Conservation (phyloP, 2,888 invertebrate species). For the Sylvicola cinctus region DNA sequence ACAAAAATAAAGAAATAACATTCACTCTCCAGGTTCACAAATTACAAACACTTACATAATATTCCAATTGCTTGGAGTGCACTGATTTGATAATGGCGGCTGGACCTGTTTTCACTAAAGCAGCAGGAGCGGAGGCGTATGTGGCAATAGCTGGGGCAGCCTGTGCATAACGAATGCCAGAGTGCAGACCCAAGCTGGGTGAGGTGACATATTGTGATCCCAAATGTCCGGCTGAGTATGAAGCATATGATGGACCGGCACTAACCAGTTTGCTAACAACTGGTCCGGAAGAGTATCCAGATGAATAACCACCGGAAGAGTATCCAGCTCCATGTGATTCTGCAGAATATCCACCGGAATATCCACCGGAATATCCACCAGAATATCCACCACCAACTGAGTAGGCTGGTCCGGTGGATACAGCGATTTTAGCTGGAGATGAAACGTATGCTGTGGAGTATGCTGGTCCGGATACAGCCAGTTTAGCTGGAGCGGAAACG, state of each 20-base stretch:
- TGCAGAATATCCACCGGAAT: constrained; percentile 11
- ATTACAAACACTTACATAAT: constrained; percentile 32
- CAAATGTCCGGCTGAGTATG: constrained; percentile 5
- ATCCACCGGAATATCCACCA: too few species aligned
- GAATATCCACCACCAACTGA: too few species aligned
- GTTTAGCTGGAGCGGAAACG: constrained; percentile 7
- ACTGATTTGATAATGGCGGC: constrained; percentile 29
- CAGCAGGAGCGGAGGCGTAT: constrained; percentile 22
- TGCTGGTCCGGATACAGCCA: constrained; percentile 5
- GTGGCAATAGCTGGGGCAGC: constrained; percentile 17
- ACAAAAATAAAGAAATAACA: background rate
- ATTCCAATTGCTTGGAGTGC: constrained; percentile 37
- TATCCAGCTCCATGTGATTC: constrained; percentile 26
- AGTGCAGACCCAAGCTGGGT: too few species aligned
- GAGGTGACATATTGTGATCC: too few species aligned
- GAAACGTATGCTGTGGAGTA: constrained; percentile 7
- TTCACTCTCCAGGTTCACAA: background rate
- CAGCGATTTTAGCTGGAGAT: constrained; percentile 6
- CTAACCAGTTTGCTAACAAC: background rate
- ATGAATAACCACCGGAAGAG: constrained; percentile 5
- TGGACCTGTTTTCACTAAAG: constrained; percentile 19
- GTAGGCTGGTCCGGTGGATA: constrained; percentile 2
- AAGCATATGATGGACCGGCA: background rate
- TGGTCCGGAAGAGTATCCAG: constrained; percentile 6
- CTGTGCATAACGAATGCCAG: constrained; percentile 19